Conservation (phyloP, 2,888 invertebrate genomes). For the Flexamia atlantica region DNA sequence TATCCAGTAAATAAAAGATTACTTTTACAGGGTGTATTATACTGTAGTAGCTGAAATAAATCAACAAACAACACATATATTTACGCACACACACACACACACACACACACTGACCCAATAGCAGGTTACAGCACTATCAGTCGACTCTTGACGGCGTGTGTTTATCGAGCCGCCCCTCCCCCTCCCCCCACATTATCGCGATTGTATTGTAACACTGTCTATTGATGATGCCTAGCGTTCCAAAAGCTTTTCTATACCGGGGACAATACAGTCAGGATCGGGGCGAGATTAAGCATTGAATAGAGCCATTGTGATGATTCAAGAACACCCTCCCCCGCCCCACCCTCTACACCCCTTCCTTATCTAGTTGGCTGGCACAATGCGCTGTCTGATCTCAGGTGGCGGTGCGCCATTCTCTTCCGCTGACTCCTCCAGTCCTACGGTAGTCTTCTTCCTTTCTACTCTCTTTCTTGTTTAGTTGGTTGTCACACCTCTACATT, state of each 20-base stretch:
- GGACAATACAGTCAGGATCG: conserved; percentile 70
- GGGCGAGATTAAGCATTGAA: conserved; percentile 71
- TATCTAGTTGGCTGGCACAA: conserved; percentile 64
- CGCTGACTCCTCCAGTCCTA: background rate
- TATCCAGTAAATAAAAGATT: no score
- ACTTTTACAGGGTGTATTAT: no score
- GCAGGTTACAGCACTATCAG: background rate
- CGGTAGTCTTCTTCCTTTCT: conserved; percentile 2
- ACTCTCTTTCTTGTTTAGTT: no score
- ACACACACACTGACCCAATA: background rate
- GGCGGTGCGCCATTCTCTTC: conserved; percentile 3
- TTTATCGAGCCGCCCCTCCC: conserved; percentile 56
- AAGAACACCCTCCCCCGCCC: conserved; percentile 67
- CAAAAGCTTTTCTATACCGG: conserved; percentile 70
- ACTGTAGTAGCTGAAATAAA: no score
- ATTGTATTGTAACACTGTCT: conserved; percentile 71
- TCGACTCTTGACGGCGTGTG: conserved; percentile 28
- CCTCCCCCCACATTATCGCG: conserved; percentile 68
- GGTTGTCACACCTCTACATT: no score
- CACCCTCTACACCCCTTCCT: conserved; percentile 65
- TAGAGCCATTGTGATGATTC: conserved; percentile 70
- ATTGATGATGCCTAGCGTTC: conserved; percentile 70
- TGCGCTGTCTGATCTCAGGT: conserved; percentile 36
- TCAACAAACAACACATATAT: no score
- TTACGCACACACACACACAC: no score